Base-by-base conservation (phyloP, 2,888 invertebrate genomes). In the Drosophila macrospina region DNA sequence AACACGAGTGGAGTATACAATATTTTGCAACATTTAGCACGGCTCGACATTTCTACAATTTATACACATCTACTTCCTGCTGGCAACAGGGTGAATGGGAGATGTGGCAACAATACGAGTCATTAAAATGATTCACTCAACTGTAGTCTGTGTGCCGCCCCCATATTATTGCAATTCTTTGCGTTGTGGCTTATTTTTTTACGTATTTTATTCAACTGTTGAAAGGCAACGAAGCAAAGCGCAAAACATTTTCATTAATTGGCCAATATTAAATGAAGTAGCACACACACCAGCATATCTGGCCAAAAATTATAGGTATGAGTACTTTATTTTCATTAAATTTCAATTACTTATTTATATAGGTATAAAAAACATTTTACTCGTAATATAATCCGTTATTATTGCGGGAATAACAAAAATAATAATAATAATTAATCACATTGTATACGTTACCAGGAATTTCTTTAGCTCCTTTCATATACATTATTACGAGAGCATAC, bases 61-160 rank as follows among this genome's bases (percentile, higher is more conserved):
- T 57, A 74, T 74, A 63, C 56, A 57, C 45, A 60, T 34, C 42
- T 37, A 66, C 48, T 60, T 74, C 51, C 52, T 7, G 56, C 34
- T 13, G 15, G 15, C 4, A 10, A n/a, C 24, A 15, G 30, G 26
- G 5, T 7, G 7, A 50, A 24, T n/a, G 13, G 28, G n/a, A 4
- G 59, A 20, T 34, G 61, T 4, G 39, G 59, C 55, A 67, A 65
- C 54, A 78, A 78, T 66, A 78, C 60, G 72, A 80, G 75, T 83
- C 77, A 83, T 83, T 81, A 83, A 83, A 81, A 83, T 83, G 80
- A 81, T 83, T 80, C 78, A 81, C 75, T 78, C 84, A 77, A 82
- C 84, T 83, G 80, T 77, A 75, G 52, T 62, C 59, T 45, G 34
- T 72, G 45, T 73, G 54, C 48, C 20, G 61, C 45, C 54, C 54